A percentile compares a stretch with the other conserved stretches of the same genome.
Conservation (phyloP, 2,888 invertebrate species). For the Incurvaria masculella region DNA sequence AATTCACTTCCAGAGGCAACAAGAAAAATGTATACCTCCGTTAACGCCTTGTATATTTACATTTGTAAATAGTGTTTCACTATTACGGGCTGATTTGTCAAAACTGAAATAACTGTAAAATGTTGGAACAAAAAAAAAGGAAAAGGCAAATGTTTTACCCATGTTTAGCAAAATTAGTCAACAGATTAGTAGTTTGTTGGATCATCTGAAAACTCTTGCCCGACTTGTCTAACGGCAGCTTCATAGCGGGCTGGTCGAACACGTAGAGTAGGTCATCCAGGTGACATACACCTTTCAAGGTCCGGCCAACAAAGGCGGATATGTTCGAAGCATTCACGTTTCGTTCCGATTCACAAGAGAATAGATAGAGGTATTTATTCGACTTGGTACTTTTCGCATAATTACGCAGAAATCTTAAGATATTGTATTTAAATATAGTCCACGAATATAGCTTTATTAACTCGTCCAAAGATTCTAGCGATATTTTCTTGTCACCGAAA, state of each 20-base stretch:
- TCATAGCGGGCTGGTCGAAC: constrained; percentile 20
- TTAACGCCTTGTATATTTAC: too few species aligned
- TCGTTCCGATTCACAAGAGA: constrained; percentile 28
- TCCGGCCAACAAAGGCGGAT: constrained; percentile 13
- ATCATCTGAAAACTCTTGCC: constrained; percentile 26
- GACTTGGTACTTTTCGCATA: background rate
- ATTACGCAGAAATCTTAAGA: background rate
- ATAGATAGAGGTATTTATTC: constrained; percentile 27
- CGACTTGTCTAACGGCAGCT: constrained; percentile 18
- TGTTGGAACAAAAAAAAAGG: too few species aligned
- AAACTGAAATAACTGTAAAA: too few species aligned
- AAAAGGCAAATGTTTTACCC: too few species aligned
- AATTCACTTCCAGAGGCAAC: too few species aligned
- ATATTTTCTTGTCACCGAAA: background rate
- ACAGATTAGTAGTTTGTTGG: constrained; percentile 27
- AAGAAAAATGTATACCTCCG: too few species aligned
- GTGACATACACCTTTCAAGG: constrained; percentile 23
- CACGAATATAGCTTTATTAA: background rate
- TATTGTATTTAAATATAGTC: background rate
- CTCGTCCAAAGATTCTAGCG: background rate
- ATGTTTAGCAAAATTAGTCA: constrained; percentile 39
- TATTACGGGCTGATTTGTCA: too few species aligned
- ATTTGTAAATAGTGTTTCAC: too few species aligned
- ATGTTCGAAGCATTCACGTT: constrained; percentile 15
- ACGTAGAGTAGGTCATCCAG: constrained; percentile 29